phyloP scores from a whole-genome alignment of 2,888 invertebrate genomes.

The Heliconius charithonia region DNA sequence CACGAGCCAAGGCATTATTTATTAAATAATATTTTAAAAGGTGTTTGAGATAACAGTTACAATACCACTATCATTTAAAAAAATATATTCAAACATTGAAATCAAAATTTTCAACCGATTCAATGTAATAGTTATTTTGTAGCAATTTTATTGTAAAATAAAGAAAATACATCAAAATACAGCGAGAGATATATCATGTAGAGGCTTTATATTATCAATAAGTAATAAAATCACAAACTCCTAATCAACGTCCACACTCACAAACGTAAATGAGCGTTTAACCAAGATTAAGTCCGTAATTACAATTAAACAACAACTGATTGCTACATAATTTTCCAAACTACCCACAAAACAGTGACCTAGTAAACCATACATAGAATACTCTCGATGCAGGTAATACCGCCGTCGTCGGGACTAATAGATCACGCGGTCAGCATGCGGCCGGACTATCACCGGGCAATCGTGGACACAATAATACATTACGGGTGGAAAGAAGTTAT shows the following conservation, averaged over 20 bases:
- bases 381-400: constrained; percentile 85
- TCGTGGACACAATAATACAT: constrained; percentile 96
- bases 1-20: no score
- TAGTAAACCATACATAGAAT: not conserved
- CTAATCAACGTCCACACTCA: not conserved
- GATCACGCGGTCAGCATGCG: constrained; percentile 97
- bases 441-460: constrained; percentile 97
- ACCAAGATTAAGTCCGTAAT: no score
- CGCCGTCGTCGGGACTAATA: constrained; percentile 93
- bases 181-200: not conserved
- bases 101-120: no score
- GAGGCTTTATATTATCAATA: not conserved
- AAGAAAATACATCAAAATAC: no score
- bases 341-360: not conserved
- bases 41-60: no score
- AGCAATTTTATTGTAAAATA: no score
- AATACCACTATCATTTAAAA: no score
- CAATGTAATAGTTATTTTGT: no score
- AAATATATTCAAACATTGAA: no score
- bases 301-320: not conserved
- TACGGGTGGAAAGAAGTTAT: constrained; percentile 96
- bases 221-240: not conserved
- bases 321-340: not conserved
- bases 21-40: no score
- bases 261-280: not conserved